phyloP scores from a whole-genome alignment of 1,140 invertebrate genomes.

The Dufourea novaeangliae region DNA sequence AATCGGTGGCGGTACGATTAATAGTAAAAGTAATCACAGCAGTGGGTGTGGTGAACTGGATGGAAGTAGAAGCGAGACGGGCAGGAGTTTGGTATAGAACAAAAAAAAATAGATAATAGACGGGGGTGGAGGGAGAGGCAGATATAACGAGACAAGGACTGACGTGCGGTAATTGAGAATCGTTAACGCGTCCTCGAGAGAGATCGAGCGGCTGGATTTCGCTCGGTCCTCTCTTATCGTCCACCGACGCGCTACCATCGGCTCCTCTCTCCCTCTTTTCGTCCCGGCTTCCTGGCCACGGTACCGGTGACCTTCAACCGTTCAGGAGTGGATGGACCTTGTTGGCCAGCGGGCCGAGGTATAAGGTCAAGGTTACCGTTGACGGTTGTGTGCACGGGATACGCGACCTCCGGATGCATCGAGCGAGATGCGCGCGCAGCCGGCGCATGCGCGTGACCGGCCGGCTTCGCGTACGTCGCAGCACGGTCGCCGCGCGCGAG shows the following conservation, averaged over 20 bases:
- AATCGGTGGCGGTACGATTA: background rate
- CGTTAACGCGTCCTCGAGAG: conserved; percentile 65
- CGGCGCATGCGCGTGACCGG: conserved; percentile 68
- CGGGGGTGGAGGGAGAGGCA: background rate
- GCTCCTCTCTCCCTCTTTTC: conserved; percentile 17
- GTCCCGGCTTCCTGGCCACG: conserved; percentile 36
- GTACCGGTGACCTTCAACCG: conserved; percentile 59
- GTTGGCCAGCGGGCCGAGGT: conserved; percentile 58
- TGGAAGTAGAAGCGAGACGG: background rate
- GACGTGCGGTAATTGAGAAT: conserved; percentile 63
- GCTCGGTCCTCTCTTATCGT: conserved; percentile 26
- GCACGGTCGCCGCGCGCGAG: conserved; percentile 54
- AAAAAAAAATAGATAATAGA: background rate
- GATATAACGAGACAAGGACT: conserved; percentile 19
- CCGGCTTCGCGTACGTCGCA: conserved; percentile 50
- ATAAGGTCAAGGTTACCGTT: conserved; percentile 68
- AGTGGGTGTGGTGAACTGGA: conserved; percentile 1
- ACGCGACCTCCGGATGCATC: conserved; percentile 66
- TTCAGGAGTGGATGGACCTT: conserved; percentile 65
- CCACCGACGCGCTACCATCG: conserved; percentile 14
- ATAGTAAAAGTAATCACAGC: conserved; percentile 21
- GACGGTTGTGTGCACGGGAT: conserved; percentile 49
- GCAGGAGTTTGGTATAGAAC: background rate
- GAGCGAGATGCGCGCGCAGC: conserved; percentile 75
- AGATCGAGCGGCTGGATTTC: conserved; percentile 64